Evolutionary conservation across 2,797 vertebrate species (phyloP), one percentile per base, ranked within the genome.

Genomic region (Sebastes itinus): DNA sequence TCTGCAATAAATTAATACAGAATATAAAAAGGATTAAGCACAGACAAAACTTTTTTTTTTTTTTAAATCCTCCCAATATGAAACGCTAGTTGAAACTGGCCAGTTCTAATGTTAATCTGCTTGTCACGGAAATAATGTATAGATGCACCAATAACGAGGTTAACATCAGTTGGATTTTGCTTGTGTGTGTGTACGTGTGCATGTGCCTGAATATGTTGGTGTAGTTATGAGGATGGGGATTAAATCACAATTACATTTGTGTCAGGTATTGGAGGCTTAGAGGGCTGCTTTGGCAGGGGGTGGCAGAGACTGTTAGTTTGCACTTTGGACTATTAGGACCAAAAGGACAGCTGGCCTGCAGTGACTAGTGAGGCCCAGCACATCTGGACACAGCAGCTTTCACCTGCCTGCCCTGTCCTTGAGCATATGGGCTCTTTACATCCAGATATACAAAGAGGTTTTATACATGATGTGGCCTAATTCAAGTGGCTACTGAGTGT

Each of bases 181-280:
- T 49, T 22, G 52, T 56, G 54, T 55, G 9, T 71, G 42, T 62
- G 67, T 54, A n/a, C 2, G 49, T 23, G 54, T 56, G 82, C 28
- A 32, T 59, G 64, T 56, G 54, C 11, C 20, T 56, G 54, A 82
- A 81, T 33, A 38, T 81, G 68, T 70, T 69, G 61, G 49, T 76
- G 55, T 74, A 63, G 71, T 86, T 74, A 76, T 77, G 78, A 70
- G 65, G 72, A 74, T 20, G 64, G 35, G 92, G 93, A 95, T 95
- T 95, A 94, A 91, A 90, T 92, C 87, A 89, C 91, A 94, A 93
- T 94, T 87, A 92, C 91, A 95, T 94, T 94, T 95, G 84, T 90
- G 86, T 92, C 77, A 91, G 78, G 87, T 91, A 86, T 38, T 84
- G 81, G 77, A 75, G 78, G 94, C 89, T 95, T 94, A 94, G 84